Evolutionary conservation across 2,888 invertebrate genomes (phyloP).

Genomic region (Volucella zonaria): DNA sequence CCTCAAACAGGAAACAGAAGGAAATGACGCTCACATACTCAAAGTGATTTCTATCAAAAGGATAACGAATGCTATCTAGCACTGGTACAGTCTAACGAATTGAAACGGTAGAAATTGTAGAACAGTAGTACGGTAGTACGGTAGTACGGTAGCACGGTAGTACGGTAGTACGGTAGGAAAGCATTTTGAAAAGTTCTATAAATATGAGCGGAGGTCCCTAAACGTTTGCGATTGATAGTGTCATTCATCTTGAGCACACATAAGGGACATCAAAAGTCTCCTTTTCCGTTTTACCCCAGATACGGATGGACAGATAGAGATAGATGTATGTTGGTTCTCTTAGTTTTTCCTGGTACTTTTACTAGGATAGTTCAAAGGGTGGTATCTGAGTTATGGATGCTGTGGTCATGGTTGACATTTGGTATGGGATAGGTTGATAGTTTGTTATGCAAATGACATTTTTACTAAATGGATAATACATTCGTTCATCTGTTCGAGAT

Average conservation of each 20-base stretch:
- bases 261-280: slow-evolving; percentile 61
- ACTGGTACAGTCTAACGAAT: background rate
- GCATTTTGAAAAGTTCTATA: slow-evolving; percentile 46
- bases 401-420: background rate
- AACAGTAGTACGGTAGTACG: too few relatives aligned
- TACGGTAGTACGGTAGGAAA: too few relatives aligned
- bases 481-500: slow-evolving; percentile 9
- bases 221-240: slow-evolving; percentile 73
- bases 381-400: background rate
- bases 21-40: slow-evolving; percentile 33
- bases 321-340: slow-evolving; percentile 13
- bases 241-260: slow-evolving; percentile 69
- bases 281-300: background rate
- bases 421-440: slow-evolving; percentile 7
- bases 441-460: slow-evolving; percentile 66
- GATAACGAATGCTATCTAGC: slow-evolving; percentile 31
- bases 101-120: slow-evolving; percentile 11
- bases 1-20: slow-evolving; percentile 37
- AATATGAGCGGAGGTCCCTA: slow-evolving; percentile 63
- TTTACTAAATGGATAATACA: slow-evolving; percentile 47
- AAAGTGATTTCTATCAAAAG: slow-evolving; percentile 16
- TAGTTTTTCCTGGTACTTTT: slow-evolving; percentile 42
- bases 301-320: background rate
- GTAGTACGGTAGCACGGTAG: too few relatives aligned
- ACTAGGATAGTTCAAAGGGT: background rate